A percentile compares a stretch with the other conserved stretches of the same genome.
Conservation (phyloP, 2,797 vertebrate species). For the Bradypodion ventrale region DNA sequence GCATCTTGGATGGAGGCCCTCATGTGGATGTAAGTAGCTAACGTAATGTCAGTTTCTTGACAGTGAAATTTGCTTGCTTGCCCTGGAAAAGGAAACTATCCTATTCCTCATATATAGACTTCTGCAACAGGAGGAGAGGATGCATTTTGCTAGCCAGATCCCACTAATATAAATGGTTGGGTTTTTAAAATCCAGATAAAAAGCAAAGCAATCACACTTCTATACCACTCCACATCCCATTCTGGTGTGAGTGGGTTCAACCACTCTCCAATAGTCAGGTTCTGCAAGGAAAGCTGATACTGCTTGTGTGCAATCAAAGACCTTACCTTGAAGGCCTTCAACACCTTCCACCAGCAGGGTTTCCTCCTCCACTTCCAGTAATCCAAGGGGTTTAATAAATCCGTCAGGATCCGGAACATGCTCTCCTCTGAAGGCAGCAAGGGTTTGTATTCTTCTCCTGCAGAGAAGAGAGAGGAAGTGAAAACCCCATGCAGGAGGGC, state of each 20-base stretch:
- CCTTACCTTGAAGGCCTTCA: conserved; percentile 86
- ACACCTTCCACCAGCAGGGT: conserved; percentile 77
- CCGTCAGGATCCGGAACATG: conserved; percentile 80
- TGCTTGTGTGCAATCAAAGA: neutral
- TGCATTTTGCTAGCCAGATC: too few species aligned
- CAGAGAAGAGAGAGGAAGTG: fast-evolving
- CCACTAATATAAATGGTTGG: too few species aligned
- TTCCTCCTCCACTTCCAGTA: conserved; percentile 87
- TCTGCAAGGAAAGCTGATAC: neutral
- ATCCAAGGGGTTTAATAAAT: conserved; percentile 88
- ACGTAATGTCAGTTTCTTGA: too few species aligned
- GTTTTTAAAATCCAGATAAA: too few species aligned
- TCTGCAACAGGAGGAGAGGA: too few species aligned
- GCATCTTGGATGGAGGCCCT: neutral
- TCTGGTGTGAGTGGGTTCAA: neutral
- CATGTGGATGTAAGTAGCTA: conserved; percentile 51
- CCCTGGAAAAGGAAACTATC: neutral
- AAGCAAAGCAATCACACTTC: too few species aligned
- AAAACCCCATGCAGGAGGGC: fast-evolving
- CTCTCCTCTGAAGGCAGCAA: conserved; percentile 67
- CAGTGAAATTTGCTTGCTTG: neutral
- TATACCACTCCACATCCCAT: too few species aligned
- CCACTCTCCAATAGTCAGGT: neutral
- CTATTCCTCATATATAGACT: too few species aligned
- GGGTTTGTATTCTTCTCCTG: conserved; percentile 77